Base-by-base conservation (phyloP, 2,797 vertebrate species). In the Hippocampus kuda region DNA sequence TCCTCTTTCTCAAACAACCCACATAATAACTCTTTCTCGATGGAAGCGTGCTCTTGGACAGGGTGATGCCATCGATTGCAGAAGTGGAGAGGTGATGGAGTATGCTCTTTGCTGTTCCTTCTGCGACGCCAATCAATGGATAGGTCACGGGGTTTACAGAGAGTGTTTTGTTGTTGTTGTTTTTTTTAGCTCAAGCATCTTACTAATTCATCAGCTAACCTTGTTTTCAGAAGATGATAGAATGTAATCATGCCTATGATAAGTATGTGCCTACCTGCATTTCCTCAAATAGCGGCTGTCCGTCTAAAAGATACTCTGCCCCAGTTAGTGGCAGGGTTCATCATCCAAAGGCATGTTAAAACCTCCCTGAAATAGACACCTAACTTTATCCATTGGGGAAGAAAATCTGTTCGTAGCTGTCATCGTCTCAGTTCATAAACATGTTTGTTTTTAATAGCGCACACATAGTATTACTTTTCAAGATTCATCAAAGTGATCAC, bases 51-150 rank as follows among this genome's bases (percentile, higher is more conserved):
- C 70, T 75, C 4, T 1, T 60, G 48, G 68, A 27, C 30, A 71
- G 66, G 69, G 74, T 68, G 73, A 68, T 72, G 71, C 70, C 66
- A 68, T 62, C 85, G 86, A 88, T 88, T 87, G 75, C 77, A 76
- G 67, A 81, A 84, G 83, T 84, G 78, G 79, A 70, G 70, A 69
- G 70, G 65, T 62, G 49, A 73, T 69, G 74, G 74, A 70, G 71
- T 75, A 77, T 73, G 75, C 67, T 68, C 72, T 79, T 67, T 70
- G 69, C 42, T 73, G 68, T 77, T 79, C 67, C 46, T 48, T 69
- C 13, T 2, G 70, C 65, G 71, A 79, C 75, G 74, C 71, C 75
- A 73, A 78, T 34, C 59, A 53, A 72, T 60, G 76, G 76, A 76
- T 70, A 70, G 69, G 69, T 71, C 66, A 16, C 61, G 73, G 71